Percentiles rank a stretch among this genome's conserved stretches.
phyloP scores from a whole-genome alignment of 1,140 invertebrate genomes.

The Zophobas morio region DNA sequence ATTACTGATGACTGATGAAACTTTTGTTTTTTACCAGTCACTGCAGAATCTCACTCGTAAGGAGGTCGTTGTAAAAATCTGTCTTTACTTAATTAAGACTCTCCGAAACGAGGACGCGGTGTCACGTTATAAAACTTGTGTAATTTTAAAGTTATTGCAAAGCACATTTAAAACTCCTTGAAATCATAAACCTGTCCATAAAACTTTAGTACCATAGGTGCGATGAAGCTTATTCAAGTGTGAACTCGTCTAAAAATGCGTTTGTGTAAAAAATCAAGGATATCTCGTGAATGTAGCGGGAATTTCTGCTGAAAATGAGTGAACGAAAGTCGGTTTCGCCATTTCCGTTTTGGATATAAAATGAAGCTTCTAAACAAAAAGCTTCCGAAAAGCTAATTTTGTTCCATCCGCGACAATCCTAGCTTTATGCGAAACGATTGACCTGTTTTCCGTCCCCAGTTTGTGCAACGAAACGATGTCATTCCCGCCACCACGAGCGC shows the following conservation, averaged over 20 bases:
- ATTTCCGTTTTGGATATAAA: slow-evolving; percentile 23
- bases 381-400: slow-evolving; percentile 57
- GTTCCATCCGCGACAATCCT: slow-evolving; percentile 56
- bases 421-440: slow-evolving; percentile 59
- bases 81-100: too few relatives aligned
- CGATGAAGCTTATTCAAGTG: background rate
- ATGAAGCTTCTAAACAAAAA: slow-evolving; percentile 44
- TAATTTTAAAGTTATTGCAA: background rate
- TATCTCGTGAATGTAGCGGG: background rate
- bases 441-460: slow-evolving; percentile 52
- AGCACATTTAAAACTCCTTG: background rate
- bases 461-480: slow-evolving; percentile 40
- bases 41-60: too few relatives aligned
- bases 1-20: background rate
- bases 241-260: slow-evolving; percentile 4
- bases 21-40: background rate
- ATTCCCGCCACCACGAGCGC: slow-evolving; percentile 30
- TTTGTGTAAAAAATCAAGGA: slow-evolving; percentile 19
- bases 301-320: slow-evolving; percentile 1
- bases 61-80: too few relatives aligned
- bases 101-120: too few relatives aligned
- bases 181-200: slow-evolving; percentile 1
- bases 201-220: slow-evolving; percentile 1
- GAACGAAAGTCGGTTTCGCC: background rate
- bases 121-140: too few relatives aligned